These are phyloP conservation scores for Spodoptera exigua DNA, from an alignment of 2,888 invertebrate genomes.

Conservation along the genomic window DNA sequence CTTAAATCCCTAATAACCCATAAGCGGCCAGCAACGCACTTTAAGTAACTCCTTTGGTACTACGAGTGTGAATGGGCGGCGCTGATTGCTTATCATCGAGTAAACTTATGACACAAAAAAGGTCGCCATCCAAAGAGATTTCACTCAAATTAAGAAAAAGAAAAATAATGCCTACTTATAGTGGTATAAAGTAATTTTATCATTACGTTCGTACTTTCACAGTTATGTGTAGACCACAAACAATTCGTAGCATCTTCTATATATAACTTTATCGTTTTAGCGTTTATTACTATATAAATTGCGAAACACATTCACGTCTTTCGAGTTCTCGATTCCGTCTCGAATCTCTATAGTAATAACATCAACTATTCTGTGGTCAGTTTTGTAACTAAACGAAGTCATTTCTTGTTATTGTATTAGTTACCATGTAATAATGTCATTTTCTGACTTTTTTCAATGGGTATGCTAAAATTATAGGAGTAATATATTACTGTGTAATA, in stretches of 20 bases:
- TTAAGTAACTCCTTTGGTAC: too few relatives aligned
- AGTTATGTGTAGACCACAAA: constrained; percentile 34
- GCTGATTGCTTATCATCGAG: too few relatives aligned
- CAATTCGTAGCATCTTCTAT: constrained; percentile 31
- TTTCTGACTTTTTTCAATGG: background rate
- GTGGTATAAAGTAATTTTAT: constrained; percentile 11
- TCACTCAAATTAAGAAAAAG: too few relatives aligned
- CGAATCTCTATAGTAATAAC: constrained; percentile 33
- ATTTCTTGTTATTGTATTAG: background rate
- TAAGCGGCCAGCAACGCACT: too few relatives aligned
- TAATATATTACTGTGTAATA: too few relatives aligned
- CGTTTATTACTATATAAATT: constrained; percentile 34
- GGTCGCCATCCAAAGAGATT: too few relatives aligned
- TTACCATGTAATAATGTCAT: constrained; percentile 1
- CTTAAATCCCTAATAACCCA: too few relatives aligned
- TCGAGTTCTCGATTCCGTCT: constrained; percentile 24
- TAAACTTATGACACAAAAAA: too few relatives aligned
- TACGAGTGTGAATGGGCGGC: too few relatives aligned
- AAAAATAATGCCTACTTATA: too few relatives aligned
- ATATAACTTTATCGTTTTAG: constrained; percentile 16
- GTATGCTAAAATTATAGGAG: too few relatives aligned
- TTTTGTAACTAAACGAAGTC: constrained; percentile 13
- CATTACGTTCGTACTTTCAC: constrained; percentile 24
- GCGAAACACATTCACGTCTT: constrained; percentile 25
- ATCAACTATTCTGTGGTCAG: constrained; percentile 28